Conservation (phyloP, 1,140 invertebrate genomes). For the Coelopa frigida region DNA sequence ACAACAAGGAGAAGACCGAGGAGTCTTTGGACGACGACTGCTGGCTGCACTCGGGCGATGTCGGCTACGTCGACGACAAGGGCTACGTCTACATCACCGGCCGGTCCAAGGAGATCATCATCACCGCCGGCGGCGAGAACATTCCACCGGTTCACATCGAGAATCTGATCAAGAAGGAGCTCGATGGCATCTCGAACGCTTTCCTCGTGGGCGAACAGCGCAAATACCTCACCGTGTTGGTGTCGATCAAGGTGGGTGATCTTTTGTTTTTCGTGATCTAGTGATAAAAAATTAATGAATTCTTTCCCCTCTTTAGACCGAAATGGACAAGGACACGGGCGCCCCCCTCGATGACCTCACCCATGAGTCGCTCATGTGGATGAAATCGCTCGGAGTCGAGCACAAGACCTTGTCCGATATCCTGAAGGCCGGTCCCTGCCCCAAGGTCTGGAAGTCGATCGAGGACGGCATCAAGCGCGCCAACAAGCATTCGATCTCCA, state of each 20-base stretch:
- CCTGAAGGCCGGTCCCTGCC: slow-evolving; percentile 51
- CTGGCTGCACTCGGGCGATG: slow-evolving; percentile 78
- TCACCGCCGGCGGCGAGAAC: slow-evolving; percentile 92
- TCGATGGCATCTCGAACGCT: slow-evolving; percentile 73
- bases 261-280: not conserved
- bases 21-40: slow-evolving; percentile 59
- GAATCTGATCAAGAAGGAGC: slow-evolving; percentile 66
- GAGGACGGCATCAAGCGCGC: slow-evolving; percentile 70
- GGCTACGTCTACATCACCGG: slow-evolving; percentile 79
- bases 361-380: slow-evolving; percentile 60
- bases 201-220: slow-evolving; percentile 80
- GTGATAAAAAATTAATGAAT: slow-evolving; percentile 2
- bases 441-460: slow-evolving; percentile 60
- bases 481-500: slow-evolving; percentile 73
- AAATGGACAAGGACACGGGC: slow-evolving; percentile 55
- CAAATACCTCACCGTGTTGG: slow-evolving; percentile 78
- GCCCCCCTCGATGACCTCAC: slow-evolving; percentile 65
- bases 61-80: slow-evolving; percentile 68
- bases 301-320: slow-evolving; percentile 22
- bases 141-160: slow-evolving; percentile 83
- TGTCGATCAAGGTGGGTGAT: slow-evolving; percentile 70
- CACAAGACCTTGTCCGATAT: slow-evolving; percentile 67
- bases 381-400: slow-evolving; percentile 61
- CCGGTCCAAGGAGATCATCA: slow-evolving; percentile 79
- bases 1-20: slow-evolving; percentile 67